These are phyloP conservation scores for Drosophila leonis DNA, from an alignment of 2,888 invertebrate species.

Conservation along the genomic window DNA sequence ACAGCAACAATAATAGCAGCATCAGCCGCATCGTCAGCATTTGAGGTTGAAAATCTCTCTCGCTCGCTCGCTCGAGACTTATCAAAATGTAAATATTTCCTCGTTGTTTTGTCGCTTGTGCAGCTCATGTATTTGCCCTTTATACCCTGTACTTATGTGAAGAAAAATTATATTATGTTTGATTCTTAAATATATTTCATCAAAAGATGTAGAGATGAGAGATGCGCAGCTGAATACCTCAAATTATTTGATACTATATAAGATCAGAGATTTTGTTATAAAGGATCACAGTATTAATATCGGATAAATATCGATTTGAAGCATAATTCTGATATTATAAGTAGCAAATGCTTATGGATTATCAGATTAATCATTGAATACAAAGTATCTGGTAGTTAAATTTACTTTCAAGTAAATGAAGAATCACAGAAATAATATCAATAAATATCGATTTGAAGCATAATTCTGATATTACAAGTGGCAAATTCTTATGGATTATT, in stretches of 20 bases:
- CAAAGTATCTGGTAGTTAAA: not conserved
- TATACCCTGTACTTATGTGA: not conserved
- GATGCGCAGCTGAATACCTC: no score
- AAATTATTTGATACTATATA: no score
- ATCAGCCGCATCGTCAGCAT: conserved; percentile 4
- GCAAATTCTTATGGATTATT: no score
- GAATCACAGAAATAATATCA: not conserved
- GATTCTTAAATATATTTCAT: not conserved
- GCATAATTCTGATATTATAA: not conserved
- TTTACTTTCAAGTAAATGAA: not conserved
- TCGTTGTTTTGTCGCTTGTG: conserved; percentile 26
- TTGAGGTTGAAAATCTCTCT: not conserved
- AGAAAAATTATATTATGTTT: not conserved
- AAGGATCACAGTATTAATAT: not conserved
- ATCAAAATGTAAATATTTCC: conserved; percentile 62
- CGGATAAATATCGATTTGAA: not conserved
- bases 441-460: not conserved
- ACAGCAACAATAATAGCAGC: not conserved
- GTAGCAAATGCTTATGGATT: not conserved
- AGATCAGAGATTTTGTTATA: no score
- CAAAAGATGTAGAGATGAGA: not conserved
- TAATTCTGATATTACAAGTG: not conserved
- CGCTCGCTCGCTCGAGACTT: conserved; percentile 32
- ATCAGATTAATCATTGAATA: no score
- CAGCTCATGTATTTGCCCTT: not conserved